Conservation (phyloP, 2,888 invertebrate species). For the Agonum fuliginosum region DNA sequence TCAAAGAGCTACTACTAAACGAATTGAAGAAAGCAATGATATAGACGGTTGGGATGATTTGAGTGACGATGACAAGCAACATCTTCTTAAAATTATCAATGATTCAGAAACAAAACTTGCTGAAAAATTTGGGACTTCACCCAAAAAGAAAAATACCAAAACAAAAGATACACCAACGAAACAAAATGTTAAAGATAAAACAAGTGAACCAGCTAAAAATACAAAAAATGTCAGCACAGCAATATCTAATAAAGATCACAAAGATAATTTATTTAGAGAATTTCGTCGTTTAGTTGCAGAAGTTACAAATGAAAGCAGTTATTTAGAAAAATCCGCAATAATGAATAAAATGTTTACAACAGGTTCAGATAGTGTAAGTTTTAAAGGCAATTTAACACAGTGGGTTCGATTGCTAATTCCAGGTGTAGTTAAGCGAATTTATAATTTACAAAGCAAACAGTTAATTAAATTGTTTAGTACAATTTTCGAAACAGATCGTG, state of each 20-base stretch:
- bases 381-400: constrained; percentile 85
- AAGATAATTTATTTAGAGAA: constrained; percentile 84
- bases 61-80: constrained; percentile 79
- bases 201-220: constrained; percentile 28
- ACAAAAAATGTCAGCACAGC: background rate
- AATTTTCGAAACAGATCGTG: constrained; percentile 83
- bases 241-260: constrained; percentile 66
- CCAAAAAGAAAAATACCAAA: too few species aligned
- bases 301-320: constrained; percentile 85
- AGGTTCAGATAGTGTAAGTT: constrained; percentile 78
- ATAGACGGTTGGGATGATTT: constrained; percentile 85
- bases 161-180: constrained; percentile 69
- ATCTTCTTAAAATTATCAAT: constrained; percentile 79
- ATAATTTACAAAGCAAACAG: constrained; percentile 95
- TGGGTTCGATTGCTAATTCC: constrained; percentile 91
- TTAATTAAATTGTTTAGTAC: constrained; percentile 90
- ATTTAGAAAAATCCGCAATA: constrained; percentile 86
- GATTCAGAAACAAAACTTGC: constrained; percentile 77
- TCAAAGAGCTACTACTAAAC: constrained; percentile 87
- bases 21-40: constrained; percentile 86
- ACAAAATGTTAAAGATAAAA: constrained; percentile 63
- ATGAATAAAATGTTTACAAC: constrained; percentile 81
- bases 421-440: constrained; percentile 87
- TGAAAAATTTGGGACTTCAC: constrained; percentile 74
- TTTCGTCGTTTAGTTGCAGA: constrained; percentile 87